Percentiles rank a stretch among this genome's conserved stretches.
Conservation (phyloP, 2,113 vertebrate genomes). For the Emydocephalus ijimae region DNA sequence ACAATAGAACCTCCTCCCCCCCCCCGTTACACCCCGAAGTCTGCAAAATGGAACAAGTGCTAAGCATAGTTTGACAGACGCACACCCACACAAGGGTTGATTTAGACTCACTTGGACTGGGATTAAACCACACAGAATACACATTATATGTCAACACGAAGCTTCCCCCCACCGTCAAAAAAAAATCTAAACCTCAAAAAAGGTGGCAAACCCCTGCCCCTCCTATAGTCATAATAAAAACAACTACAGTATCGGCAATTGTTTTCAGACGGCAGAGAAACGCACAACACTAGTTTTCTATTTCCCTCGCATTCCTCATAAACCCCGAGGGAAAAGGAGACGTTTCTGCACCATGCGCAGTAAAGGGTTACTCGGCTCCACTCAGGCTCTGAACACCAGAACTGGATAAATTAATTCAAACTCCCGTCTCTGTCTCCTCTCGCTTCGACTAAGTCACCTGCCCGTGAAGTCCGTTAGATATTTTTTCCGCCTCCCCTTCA, state of each 20-base stretch:
- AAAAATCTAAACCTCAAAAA: background rate
- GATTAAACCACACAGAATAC: background rate
- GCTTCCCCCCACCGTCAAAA: background rate
- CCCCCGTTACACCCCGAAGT: background rate
- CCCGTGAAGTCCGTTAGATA: background rate
- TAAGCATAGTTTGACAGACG: background rate
- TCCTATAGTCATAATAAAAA: background rate
- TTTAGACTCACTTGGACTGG: background rate
- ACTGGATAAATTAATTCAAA: background rate
- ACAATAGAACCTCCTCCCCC: background rate
- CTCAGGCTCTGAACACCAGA: background rate
- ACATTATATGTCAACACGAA: too few relatives aligned
- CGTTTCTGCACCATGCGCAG: background rate
- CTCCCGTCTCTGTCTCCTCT: background rate
- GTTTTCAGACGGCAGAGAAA: background rate
- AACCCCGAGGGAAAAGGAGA: background rate
- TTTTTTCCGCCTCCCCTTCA: background rate
- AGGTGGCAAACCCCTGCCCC: background rate
- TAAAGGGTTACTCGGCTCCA: background rate
- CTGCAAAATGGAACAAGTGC: background rate
- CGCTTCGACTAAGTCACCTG: background rate
- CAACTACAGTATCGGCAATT: background rate
- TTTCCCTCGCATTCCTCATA: background rate
- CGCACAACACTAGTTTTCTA: background rate
- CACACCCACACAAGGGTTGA: too few relatives aligned